phyloP scores from a whole-genome alignment of 2,113 vertebrate genomes.

The Nothocercus julius region DNA sequence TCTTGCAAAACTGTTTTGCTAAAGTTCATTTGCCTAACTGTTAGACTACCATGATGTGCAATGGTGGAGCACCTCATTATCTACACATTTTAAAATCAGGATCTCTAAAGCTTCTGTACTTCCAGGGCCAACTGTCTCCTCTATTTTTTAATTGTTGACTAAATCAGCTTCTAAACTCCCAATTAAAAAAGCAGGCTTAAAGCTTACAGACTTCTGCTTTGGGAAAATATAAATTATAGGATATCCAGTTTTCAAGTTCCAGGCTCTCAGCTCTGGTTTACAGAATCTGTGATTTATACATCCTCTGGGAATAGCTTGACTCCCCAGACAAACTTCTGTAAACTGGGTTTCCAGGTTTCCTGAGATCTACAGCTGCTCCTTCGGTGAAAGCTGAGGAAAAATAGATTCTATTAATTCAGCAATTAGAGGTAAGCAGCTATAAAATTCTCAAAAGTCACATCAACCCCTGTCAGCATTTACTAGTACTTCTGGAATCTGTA shows the following conservation, averaged over 20 bases:
- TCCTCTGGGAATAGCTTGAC: neutral
- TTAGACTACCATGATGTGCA: neutral
- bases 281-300: neutral
- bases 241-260: neutral
- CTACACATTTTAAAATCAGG: neutral
- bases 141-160: neutral
- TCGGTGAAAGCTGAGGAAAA: neutral
- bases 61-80: neutral
- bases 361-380: neutral
- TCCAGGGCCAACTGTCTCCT: neutral
- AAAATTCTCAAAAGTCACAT: constrained; percentile 16
- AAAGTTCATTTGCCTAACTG: neutral
- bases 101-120: neutral
- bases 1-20: neutral
- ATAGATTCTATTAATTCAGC: constrained; percentile 1
- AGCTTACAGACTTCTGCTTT: neutral
- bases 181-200: neutral
- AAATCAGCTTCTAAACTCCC: neutral
- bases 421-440: constrained; percentile 8
- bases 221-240: neutral
- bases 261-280: neutral
- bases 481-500: neutral
- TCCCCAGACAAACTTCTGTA: neutral
- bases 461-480: neutral
- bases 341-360: constrained; percentile 14